Conservation (phyloP, 2,888 invertebrate species). For the Sycophila texana region DNA sequence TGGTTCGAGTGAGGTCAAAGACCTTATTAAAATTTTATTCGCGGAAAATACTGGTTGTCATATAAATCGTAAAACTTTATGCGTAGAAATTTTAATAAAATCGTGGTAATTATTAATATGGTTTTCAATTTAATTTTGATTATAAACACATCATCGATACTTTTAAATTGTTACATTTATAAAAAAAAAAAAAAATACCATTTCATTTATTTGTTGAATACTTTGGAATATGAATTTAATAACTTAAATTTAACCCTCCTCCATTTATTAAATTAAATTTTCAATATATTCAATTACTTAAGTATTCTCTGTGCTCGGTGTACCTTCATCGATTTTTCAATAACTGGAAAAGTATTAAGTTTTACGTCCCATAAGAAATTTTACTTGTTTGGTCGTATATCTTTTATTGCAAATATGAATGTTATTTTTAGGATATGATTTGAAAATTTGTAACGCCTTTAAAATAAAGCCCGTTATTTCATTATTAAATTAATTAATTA, state of each 20-base stretch:
- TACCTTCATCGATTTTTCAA: constrained; percentile 4
- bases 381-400: not conserved
- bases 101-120: not conserved
- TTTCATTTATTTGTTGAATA: not conserved
- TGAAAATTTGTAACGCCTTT: too few relatives aligned
- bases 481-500: too few relatives aligned
- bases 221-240: not conserved
- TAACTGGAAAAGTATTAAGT: constrained; percentile 7
- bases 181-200: too few relatives aligned
- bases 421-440: too few relatives aligned
- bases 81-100: too few relatives aligned
- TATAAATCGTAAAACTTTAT: too few relatives aligned
- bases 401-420: too few relatives aligned
- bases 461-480: too few relatives aligned
- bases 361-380: not conserved
- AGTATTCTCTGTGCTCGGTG: too few relatives aligned
- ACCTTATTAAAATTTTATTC: constrained; percentile 21
- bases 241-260: not conserved
- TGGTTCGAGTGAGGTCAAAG: constrained; percentile 10
- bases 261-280: not conserved
- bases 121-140: not conserved
- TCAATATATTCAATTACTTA: not conserved
- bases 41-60: not conserved
- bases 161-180: too few relatives aligned
- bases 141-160: too few relatives aligned